Evolutionary conservation across 2,797 vertebrate genomes (phyloP), one percentile per base, ranked within the genome.

Genomic region (Oryzias sinensis): DNA sequence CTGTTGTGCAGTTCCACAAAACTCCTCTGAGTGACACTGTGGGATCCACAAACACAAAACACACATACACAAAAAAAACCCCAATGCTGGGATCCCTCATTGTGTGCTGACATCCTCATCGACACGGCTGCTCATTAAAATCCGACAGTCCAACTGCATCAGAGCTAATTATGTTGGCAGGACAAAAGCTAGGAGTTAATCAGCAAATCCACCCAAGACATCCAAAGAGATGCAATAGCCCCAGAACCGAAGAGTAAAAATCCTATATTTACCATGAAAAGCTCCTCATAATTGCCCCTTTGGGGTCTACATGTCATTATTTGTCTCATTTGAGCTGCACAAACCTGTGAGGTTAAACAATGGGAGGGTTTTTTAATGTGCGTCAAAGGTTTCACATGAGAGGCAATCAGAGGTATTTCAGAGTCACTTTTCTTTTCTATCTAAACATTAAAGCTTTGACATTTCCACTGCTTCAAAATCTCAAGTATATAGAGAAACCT

Each of bases 151-250:
- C 47, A 55, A 53, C 54, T 79, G 72, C 55, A 68, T 48, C 18
- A 43, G 65, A 79, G 62, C 64, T 81, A 81, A 88, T 87, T 81
- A 71, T 79, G 77, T 59, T 81, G 71, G 64, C 56, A 79, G 61
- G 70, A 65, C 49, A 66, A 63, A 63, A 29, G 42, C 65, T 14
- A 18, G 50, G 62, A 70, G 65, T 53, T 70, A 55, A 76, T 77
- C 48, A 20, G 53, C 53, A 41, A 71, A 69, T 20, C 29, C 58
- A 61, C 53, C 42, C 56, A 56, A 57, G 56, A 75, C 42, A 64
- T 59, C 43, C 24, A n/a, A 33, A 59, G 47, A 63, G 15, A 60
- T 8, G 14, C 6, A 70, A 25, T 18, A 25, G 48, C 17, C 44
- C 56, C 40, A 51, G 43, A 2, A 65, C 40, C 9, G 8, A 14